Base-by-base conservation (phyloP, 2,797 vertebrate genomes). In the Enoplosus armatus region DNA sequence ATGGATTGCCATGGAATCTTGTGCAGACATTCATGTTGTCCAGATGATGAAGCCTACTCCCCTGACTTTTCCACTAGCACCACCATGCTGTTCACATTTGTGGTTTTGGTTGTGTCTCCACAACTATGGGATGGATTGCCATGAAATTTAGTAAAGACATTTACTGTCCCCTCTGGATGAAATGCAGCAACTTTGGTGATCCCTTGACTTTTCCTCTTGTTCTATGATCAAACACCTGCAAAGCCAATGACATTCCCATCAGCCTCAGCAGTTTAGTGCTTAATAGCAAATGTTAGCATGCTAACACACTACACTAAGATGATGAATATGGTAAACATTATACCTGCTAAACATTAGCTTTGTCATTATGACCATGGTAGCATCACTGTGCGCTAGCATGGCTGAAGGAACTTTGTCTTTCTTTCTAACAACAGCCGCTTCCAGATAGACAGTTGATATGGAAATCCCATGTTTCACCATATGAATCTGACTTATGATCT, bases 401-500 rank as follows among this genome's bases (percentile, higher is more conserved):
- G 16, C 62, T 62, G 37, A 50, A 63, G 16, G 43, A 33, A 18
- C 18, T 0, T 11, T 9, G 26, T 35, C 48, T 55, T 51, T 39
- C 37, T 56, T 77, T 58, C 47, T 54, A 33, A 63, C 55, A 37
- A 39, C 72, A 53, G 68, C 56, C 60, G 31, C 56, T 62, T 50
- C 11, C 9, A 50, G 76, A 53, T 74, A 58, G 48, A 55, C 53
- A 1, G 78, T 72, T 82, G 37, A 67, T 63, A 65, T 81, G 72
- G 80, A 85, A 77, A 69, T 67, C 4, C 10, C 22, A 29, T 68
- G 29, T 66, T 70, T 79, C 56, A 75, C 71, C 14, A 27, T 62
- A 45, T 85, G 48, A 82, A 65, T 82, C 66, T 77, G 79, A 77
- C 82, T 77, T 54, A 76, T 73, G 80, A 80, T 87, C 85, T 80